Percentiles rank a stretch among this genome's conserved stretches.
These are phyloP conservation scores for Potorous gilbertii DNA, from an alignment of 2,797 vertebrate species.

Conservation along the genomic window DNA sequence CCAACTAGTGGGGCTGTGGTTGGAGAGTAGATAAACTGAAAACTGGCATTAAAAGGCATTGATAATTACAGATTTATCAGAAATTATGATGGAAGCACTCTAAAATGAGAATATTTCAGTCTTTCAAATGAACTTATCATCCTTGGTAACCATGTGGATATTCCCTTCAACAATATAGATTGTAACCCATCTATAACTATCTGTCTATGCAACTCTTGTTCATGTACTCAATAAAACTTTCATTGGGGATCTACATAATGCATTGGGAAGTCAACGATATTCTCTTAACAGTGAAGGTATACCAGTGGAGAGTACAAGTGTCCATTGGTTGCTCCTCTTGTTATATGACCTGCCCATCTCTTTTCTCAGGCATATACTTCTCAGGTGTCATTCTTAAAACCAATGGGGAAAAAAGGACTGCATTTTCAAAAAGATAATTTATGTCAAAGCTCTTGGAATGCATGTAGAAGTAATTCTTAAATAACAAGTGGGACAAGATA, in stretches of 20 bases:
- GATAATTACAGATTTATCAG: conserved; percentile 17
- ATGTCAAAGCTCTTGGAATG: not conserved
- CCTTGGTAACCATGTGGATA: not conserved
- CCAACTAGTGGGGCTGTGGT: not conserved
- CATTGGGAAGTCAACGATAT: not conserved
- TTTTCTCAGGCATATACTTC: not conserved
- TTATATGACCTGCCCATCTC: not conserved
- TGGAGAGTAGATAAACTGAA: conserved; percentile 3
- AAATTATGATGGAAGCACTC: conserved; percentile 29
- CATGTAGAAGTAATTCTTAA: not conserved
- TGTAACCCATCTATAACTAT: not conserved
- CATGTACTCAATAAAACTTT: not conserved
- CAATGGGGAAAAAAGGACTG: not conserved
- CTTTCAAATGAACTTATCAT: not conserved
- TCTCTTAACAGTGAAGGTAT: not conserved
- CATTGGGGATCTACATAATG: not conserved
- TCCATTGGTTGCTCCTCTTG: not conserved
- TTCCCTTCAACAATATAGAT: not conserved
- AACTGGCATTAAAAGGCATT: not conserved
- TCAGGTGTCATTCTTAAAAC: not conserved
- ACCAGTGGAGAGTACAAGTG: not conserved
- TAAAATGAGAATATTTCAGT: not conserved
- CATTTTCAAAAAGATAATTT: not conserved
- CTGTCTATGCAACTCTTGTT: not conserved
- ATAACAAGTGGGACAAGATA: not conserved